Percentiles rank a stretch among this genome's conserved stretches.
Conservation (phyloP, 2,113 vertebrate genomes). For the Grammomys surdaster region DNA sequence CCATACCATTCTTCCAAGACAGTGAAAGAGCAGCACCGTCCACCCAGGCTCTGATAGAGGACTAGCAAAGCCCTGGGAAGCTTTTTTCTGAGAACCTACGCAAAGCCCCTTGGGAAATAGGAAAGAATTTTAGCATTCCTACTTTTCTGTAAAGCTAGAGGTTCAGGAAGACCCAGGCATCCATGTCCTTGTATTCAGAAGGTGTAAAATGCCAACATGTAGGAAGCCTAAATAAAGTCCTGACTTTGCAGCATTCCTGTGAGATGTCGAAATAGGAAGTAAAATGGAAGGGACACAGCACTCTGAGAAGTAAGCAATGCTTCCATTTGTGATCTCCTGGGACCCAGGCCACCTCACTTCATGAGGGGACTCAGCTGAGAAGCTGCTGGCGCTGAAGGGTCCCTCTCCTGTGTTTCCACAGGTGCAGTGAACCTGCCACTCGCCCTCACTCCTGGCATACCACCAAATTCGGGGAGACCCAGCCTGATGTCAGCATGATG, state of each 20-base stretch:
- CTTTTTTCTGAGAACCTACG: not conserved
- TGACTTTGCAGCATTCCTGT: conserved; percentile 7
- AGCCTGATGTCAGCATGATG: conserved; percentile 92
- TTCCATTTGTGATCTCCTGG: conserved; percentile 1
- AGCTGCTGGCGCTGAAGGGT: not conserved
- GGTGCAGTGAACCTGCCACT: conserved; percentile 89
- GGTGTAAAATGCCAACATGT: not conserved
- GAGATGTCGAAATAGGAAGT: not conserved
- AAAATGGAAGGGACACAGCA: not conserved
- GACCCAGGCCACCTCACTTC: not conserved
- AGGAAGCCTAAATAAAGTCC: not conserved
- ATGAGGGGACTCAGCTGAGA: not conserved
- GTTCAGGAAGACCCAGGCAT: not conserved
- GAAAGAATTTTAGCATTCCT: not conserved
- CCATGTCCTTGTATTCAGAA: not conserved
- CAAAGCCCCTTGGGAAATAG: not conserved
- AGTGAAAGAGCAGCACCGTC: not conserved
- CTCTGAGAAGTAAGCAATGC: not conserved
- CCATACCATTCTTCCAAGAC: conserved; percentile 7
- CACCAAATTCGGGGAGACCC: conserved; percentile 89
- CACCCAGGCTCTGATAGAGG: not conserved
- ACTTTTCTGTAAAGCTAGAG: not conserved
- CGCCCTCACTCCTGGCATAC: conserved; percentile 98
- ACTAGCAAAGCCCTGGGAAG: not conserved
- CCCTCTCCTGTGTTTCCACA: conserved; percentile 79